Evolutionary conservation across 2,888 invertebrate species (phyloP).

Genomic region (Zele albiditarsus): DNA sequence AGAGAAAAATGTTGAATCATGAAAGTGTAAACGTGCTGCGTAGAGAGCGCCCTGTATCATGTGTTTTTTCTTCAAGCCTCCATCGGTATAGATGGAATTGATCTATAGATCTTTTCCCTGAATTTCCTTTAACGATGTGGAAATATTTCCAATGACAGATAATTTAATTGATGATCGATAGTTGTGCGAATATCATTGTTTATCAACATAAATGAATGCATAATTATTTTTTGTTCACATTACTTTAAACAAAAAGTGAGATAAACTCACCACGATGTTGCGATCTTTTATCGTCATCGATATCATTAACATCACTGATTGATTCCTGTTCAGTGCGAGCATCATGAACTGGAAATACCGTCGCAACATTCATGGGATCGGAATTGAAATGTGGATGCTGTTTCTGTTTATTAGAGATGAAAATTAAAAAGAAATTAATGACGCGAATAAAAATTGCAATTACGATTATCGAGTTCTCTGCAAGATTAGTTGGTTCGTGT

Average conservation of each 20-base stretch:
- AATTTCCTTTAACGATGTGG: background rate
- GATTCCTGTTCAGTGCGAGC: constrained; percentile 24
- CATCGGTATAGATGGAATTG: constrained; percentile 16
- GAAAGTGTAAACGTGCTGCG: background rate
- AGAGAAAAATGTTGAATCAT: constrained; percentile 1
- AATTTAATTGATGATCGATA: background rate
- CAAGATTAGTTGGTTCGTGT: too few relatives aligned
- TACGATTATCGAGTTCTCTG: too few relatives aligned
- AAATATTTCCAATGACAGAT: background rate
- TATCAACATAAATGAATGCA: background rate
- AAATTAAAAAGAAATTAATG: background rate
- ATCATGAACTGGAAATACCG: constrained; percentile 64
- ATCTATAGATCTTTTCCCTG: background rate
- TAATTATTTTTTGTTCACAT: background rate
- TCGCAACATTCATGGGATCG: constrained; percentile 65
- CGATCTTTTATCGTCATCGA: constrained; percentile 8
- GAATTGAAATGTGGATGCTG: constrained; percentile 34
- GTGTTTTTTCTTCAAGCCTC: background rate
- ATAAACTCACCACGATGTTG: constrained; percentile 48
- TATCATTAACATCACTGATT: constrained; percentile 20
- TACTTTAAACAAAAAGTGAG: background rate
- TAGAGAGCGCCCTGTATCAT: background rate
- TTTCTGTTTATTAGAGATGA: background rate
- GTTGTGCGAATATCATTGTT: background rate
- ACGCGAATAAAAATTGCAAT: background rate